Conservation (phyloP, 2,113 vertebrate species). For the Ictalurus furcatus region DNA sequence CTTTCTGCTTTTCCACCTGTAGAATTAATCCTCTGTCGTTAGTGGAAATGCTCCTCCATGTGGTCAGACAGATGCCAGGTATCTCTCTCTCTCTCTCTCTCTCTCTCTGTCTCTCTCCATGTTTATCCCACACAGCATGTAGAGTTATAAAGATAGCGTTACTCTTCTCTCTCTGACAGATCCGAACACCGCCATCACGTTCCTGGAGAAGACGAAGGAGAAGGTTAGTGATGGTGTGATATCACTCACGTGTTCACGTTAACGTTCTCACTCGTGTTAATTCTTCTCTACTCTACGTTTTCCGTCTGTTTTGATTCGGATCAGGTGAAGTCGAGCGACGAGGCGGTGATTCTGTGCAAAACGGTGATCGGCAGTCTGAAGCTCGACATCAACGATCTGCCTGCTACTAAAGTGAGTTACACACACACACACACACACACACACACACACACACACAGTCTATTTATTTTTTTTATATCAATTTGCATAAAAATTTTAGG, state of each 20-base stretch:
- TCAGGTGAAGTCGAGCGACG: conserved; percentile 93
- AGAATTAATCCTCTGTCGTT: conserved; percentile 97
- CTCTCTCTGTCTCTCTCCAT: background rate
- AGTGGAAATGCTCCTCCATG: conserved; percentile 93
- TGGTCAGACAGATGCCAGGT: conserved; percentile 93
- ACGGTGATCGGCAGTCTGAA: conserved; percentile 92
- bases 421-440: background rate
- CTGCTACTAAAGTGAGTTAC: conserved; percentile 87
- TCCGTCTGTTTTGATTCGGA: background rate
- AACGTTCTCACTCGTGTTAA: background rate
- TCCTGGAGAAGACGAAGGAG: conserved; percentile 95
- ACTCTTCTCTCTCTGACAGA: conserved; percentile 67
- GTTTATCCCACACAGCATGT: background rate
- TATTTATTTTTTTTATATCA: background rate
- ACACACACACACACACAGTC: background rate
- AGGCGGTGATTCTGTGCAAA: conserved; percentile 93
- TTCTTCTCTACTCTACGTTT: background rate
- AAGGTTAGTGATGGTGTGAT: conserved; percentile 73
- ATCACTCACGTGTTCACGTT: background rate
- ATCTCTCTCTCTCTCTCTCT: background rate
- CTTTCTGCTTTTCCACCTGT: conserved; percentile 40
- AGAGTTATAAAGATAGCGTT: background rate
- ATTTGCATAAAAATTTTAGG: background rate
- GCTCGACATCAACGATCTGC: conserved; percentile 90
- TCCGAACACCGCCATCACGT: conserved; percentile 87